These are phyloP conservation scores for Remorina albescens DNA, from an alignment of 2,797 vertebrate genomes.

Conservation along the genomic window DNA sequence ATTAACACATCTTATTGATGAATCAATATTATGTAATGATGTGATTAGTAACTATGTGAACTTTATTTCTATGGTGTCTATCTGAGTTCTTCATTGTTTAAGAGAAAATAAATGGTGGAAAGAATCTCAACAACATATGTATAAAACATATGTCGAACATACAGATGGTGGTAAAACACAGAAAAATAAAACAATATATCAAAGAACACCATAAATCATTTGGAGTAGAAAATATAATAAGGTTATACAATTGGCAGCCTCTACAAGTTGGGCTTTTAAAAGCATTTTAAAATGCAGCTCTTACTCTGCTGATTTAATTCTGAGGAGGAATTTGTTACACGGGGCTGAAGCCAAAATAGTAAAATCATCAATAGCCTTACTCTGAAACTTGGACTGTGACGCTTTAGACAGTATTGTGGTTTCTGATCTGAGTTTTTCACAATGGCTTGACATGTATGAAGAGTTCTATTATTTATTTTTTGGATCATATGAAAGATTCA, in stretches of 20 bases:
- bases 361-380: background rate
- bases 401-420: conserved; percentile 9
- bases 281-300: background rate
- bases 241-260: background rate
- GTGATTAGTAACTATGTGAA: background rate
- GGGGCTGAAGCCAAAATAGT: conserved; percentile 12
- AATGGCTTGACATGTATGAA: background rate
- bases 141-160: too few species aligned
- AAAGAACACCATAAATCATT: too few species aligned
- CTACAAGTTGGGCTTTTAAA: background rate
- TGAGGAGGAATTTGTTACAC: conserved; percentile 8
- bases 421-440: background rate
- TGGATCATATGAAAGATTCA: background rate
- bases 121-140: too few species aligned
- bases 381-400: conserved; percentile 14
- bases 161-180: too few species aligned
- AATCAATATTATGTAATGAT: conserved; percentile 3
- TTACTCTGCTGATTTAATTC: background rate
- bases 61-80: too few species aligned
- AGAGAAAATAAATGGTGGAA: too few species aligned
- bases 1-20: background rate
- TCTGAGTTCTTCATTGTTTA: too few species aligned
- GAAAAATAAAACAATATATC: too few species aligned
- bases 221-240: background rate
- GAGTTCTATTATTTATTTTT: too few species aligned